Evolutionary conservation across 2,113 vertebrate genomes (phyloP).

Genomic region (Onychostruthus taczanowskii): DNA sequence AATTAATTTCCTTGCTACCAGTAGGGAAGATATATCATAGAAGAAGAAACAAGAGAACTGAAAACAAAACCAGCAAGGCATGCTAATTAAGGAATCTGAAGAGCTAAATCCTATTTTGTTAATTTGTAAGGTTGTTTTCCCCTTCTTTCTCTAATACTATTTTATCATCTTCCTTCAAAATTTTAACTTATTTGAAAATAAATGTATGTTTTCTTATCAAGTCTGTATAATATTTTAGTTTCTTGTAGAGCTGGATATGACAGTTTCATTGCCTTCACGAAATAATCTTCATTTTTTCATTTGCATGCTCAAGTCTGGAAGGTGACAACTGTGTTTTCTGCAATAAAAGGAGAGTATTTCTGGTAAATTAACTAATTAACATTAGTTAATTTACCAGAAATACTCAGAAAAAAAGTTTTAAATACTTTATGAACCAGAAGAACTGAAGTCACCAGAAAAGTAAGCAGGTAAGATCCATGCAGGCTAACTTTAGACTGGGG

Average conservation of each 20-base stretch:
- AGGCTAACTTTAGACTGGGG: background rate
- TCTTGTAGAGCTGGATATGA: background rate
- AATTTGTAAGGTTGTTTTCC: background rate
- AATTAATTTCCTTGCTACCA: constrained; percentile 31
- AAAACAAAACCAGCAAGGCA: background rate
- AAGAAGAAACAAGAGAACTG: background rate
- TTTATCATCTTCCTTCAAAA: background rate
- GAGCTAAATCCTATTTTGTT: background rate
- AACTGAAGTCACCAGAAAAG: background rate
- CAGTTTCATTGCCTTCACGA: background rate
- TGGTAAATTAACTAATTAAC: too few relatives aligned
- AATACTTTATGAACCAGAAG: background rate
- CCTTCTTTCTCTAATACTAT: background rate
- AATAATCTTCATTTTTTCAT: background rate
- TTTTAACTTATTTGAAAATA: background rate
- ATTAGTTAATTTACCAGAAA: background rate
- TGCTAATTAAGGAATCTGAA: background rate
- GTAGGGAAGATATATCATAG: background rate
- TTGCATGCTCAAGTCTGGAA: background rate
- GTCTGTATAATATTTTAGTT: constrained; percentile 1
- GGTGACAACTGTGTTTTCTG: background rate
- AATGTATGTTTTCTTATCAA: background rate
- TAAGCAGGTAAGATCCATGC: background rate
- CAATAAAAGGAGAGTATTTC: background rate
- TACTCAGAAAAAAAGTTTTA: background rate